Percentiles rank a stretch among this genome's conserved stretches.
Evolutionary conservation across 2,888 invertebrate genomes (phyloP).

Genomic region (Luffia ferchaultella): DNA sequence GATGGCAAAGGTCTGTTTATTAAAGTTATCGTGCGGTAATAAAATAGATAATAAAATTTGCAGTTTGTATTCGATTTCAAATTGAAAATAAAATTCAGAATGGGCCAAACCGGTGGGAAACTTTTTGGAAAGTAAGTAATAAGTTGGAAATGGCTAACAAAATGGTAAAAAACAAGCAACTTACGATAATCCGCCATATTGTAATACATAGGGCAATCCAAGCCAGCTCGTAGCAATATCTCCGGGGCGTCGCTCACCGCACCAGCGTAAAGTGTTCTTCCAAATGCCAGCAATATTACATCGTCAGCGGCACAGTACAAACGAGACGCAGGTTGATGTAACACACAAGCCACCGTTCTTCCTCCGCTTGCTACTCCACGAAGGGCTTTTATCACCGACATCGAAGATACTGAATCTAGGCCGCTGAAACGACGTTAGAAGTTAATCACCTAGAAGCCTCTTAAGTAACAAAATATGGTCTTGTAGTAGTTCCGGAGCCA

Average conservation of each 20-base stretch:
- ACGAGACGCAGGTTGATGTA: slow-evolving; percentile 82
- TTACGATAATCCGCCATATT: slow-evolving; percentile 82
- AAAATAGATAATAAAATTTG: no score
- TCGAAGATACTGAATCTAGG: slow-evolving; percentile 72
- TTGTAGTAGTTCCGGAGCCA: no score
- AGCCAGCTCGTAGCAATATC: slow-evolving; percentile 66
- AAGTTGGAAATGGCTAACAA: no score
- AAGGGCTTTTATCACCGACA: slow-evolving; percentile 69
- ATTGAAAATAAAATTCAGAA: no score
- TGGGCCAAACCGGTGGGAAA: no score
- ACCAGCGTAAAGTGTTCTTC: slow-evolving; percentile 75
- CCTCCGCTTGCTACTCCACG: slow-evolving; percentile 70
- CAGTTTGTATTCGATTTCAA: no score
- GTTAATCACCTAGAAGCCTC: background rate
- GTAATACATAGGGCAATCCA: slow-evolving; percentile 77
- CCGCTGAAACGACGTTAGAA: slow-evolving; percentile 38
- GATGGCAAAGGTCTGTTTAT: no score
- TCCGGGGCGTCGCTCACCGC: slow-evolving; percentile 66
- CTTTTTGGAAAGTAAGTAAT: no score
- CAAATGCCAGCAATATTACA: slow-evolving; percentile 72
- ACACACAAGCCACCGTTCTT: slow-evolving; percentile 77
- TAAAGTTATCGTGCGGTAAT: no score
- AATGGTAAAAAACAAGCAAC: no score
- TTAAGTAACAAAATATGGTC: no score
- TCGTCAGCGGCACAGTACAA: slow-evolving; percentile 79